Conservation (phyloP, 2,888 invertebrate species). For the Chorisops tibialis region DNA sequence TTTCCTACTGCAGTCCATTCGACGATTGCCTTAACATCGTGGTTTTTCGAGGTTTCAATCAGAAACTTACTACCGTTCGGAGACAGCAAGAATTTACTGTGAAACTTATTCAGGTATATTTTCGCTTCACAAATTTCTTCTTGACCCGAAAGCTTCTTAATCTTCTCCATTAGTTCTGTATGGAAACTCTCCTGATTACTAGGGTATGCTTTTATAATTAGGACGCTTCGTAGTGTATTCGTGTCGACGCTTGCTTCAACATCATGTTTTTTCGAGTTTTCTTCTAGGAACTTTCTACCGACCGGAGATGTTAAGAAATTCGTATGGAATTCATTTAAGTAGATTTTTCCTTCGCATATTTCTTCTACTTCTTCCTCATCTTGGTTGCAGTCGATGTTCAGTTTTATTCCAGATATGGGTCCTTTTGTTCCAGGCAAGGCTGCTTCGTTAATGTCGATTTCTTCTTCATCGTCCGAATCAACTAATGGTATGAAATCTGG, state of each 20-base stretch:
- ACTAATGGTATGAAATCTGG: conserved; percentile 46
- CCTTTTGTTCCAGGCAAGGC: not conserved
- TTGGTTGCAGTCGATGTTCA: too few relatives aligned
- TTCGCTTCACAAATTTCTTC: conserved; percentile 50
- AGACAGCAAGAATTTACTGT: conserved; percentile 54
- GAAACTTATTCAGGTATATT: conserved; percentile 55
- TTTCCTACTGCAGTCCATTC: conserved; percentile 51
- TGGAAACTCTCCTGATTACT: conserved; percentile 57
- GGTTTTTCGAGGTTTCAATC: conserved; percentile 45
- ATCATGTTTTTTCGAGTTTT: conserved; percentile 47
- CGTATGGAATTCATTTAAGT: conserved; percentile 54
- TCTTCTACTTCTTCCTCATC: conserved; percentile 28
- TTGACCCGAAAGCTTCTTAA: conserved; percentile 38
- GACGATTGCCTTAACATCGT: conserved; percentile 45
- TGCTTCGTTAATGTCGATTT: not conserved
- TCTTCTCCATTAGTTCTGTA: conserved; percentile 51
- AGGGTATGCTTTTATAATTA: conserved; percentile 55
- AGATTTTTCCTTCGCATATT: conserved; percentile 53
- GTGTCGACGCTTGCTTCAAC: conserved; percentile 45
- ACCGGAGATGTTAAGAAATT: conserved; percentile 54
- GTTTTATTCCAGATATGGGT: not conserved
- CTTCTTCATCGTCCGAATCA: conserved; percentile 1
- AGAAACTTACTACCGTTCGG: conserved; percentile 55
- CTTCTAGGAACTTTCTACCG: conserved; percentile 54
- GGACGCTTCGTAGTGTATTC: conserved; percentile 51